phyloP scores from a whole-genome alignment of 2,888 invertebrate genomes.

The Amiota minor region DNA sequence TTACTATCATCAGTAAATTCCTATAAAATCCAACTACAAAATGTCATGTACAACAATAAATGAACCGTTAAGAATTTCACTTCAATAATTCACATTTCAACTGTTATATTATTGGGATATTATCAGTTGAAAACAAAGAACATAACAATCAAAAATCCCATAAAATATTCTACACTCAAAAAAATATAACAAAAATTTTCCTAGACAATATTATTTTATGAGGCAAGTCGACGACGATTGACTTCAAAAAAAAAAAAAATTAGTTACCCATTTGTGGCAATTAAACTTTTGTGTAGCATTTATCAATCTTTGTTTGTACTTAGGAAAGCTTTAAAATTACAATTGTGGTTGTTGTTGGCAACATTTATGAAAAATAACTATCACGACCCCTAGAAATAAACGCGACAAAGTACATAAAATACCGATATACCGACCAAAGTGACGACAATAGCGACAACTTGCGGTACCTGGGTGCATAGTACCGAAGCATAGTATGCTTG shows the following conservation, averaged over 20 bases:
- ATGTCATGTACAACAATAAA: too few relatives aligned
- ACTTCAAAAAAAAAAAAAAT: background rate
- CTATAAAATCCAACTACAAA: too few relatives aligned
- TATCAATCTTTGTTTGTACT: background rate
- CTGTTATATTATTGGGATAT: too few relatives aligned
- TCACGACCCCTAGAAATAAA: constrained; percentile 2
- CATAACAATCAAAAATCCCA: background rate
- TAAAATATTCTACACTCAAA: background rate
- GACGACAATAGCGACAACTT: constrained; percentile 13
- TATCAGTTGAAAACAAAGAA: constrained; percentile 1
- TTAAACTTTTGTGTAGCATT: constrained; percentile 10
- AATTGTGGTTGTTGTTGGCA: background rate
- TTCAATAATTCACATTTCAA: too few relatives aligned
- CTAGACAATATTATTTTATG: too few relatives aligned
- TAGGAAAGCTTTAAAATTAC: too few relatives aligned
- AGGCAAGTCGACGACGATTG: too few relatives aligned
- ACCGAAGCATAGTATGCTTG: background rate
- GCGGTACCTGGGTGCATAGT: constrained; percentile 7
- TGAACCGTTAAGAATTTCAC: too few relatives aligned
- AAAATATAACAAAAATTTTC: too few relatives aligned
- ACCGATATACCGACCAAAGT: constrained; percentile 6
- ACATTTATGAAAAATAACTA: constrained; percentile 24
- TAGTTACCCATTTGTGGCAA: constrained; percentile 22
- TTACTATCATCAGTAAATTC: too few relatives aligned
- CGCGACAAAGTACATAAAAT: background rate